Conservation (phyloP, 2,113 vertebrate genomes). For the Crotalus horridus region DNA sequence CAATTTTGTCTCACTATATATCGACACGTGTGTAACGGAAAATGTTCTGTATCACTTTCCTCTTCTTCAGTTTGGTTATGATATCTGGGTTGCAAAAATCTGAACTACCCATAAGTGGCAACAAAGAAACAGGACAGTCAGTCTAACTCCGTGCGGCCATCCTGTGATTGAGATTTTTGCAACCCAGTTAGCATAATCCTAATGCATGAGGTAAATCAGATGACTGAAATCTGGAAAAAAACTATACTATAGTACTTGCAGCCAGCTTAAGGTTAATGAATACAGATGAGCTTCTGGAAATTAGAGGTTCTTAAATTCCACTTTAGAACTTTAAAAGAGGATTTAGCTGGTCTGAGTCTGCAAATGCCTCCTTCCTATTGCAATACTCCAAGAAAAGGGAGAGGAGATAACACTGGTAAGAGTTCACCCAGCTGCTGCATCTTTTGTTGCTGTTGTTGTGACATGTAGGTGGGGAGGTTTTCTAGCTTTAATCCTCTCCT, state of each 20-base stretch:
- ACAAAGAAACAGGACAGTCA: background rate
- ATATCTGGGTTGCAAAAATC: background rate
- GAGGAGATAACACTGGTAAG: background rate
- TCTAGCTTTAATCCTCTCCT: background rate
- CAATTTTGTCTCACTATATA: background rate
- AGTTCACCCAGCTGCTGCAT: background rate
- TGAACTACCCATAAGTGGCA: background rate
- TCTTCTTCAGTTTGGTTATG: background rate
- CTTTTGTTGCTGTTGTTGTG: background rate
- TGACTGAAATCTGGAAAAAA: background rate
- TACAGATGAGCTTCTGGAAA: conserved; percentile 8
- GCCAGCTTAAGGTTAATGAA: conserved; percentile 19
- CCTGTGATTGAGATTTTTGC: background rate
- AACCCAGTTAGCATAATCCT: background rate
- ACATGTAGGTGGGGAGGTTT: background rate
- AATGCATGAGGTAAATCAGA: background rate
- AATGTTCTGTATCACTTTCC: background rate
- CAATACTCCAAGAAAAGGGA: background rate
- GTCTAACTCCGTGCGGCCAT: background rate
- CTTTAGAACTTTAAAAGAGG: background rate
- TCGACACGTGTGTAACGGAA: background rate
- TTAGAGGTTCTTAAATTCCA: conserved; percentile 4
- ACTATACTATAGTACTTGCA: conserved; percentile 24
- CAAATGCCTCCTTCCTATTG: background rate
- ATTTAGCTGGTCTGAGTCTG: background rate